Conservation (phyloP, 2,888 invertebrate genomes). For the Cybosia mesomella region DNA sequence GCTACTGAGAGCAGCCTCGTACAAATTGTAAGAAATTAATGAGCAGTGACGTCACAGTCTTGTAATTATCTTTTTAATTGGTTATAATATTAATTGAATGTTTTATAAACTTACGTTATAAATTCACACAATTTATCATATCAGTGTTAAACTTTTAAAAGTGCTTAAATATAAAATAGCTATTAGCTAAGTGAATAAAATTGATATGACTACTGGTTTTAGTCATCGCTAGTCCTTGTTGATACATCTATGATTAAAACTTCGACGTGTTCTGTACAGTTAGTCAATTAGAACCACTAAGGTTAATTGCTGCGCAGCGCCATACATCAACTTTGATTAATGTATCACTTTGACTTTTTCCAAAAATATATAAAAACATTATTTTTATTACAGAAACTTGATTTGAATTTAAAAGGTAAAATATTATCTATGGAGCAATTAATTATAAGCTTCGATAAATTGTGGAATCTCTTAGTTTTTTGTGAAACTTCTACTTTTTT, state of each 20-base stretch:
- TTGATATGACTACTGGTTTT: conserved; percentile 60
- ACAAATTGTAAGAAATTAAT: conserved; percentile 30
- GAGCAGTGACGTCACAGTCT: conserved; percentile 30
- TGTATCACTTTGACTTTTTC: conserved; percentile 44
- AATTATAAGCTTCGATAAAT: conserved; percentile 40
- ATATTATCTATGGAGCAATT: conserved; percentile 49
- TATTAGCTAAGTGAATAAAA: conserved; percentile 40
- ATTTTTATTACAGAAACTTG: conserved; percentile 42
- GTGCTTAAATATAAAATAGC: neutral
- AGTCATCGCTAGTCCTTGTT: conserved; percentile 53
- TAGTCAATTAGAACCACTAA: conserved; percentile 42
- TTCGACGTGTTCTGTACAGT: conserved; percentile 33
- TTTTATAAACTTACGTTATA: conserved; percentile 12
- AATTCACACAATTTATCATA: conserved; percentile 14
- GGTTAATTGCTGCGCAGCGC: conserved; percentile 35
- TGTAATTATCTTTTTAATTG: conserved; percentile 19
- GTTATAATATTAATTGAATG: conserved; percentile 12
- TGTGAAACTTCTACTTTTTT: conserved; percentile 20
- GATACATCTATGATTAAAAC: conserved; percentile 50
- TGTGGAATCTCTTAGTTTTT: conserved; percentile 25
- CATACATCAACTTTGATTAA: conserved; percentile 48
- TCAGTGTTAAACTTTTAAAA: conserved; percentile 10
- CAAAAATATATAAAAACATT: conserved; percentile 48
- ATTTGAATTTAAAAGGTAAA: conserved; percentile 48
- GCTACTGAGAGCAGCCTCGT: conserved; percentile 30